A percentile compares a stretch with the other conserved stretches of the same genome.
Conservation (phyloP, 2,888 invertebrate species). For the Perizoma flavofasciatum region DNA sequence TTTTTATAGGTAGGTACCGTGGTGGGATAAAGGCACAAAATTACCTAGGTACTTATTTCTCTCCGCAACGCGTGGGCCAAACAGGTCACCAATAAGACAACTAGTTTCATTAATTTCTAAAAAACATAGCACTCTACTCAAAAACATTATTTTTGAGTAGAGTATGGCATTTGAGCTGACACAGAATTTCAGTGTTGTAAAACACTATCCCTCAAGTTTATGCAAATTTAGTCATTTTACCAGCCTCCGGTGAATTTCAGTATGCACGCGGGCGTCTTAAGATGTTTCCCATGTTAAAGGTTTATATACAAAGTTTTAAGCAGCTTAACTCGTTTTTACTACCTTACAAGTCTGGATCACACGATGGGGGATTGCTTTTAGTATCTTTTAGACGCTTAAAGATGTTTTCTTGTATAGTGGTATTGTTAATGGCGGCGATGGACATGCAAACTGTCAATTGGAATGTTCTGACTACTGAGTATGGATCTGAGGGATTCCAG, state of each 20-base stretch:
- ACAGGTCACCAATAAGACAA: too few species aligned
- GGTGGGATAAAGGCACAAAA: too few species aligned
- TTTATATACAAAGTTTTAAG: constrained; percentile 13
- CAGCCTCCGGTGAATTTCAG: background rate
- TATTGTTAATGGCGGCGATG: too few species aligned
- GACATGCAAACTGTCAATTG: too few species aligned
- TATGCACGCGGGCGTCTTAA: constrained; percentile 12
- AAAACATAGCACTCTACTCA: too few species aligned
- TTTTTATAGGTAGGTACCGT: too few species aligned
- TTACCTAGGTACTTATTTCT: too few species aligned
- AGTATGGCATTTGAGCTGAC: background rate
- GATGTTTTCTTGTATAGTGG: background rate
- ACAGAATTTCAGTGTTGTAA: background rate
- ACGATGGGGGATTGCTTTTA: constrained; percentile 12
- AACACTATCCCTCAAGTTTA: background rate
- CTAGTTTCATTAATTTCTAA: too few species aligned
- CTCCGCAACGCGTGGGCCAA: too few species aligned
- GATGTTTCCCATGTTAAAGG: constrained; percentile 10
- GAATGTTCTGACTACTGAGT: too few species aligned
- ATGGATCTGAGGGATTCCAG: too few species aligned
- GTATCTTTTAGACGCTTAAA: background rate
- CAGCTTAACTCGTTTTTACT: constrained; percentile 14
- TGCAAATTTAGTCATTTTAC: background rate
- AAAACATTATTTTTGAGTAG: too few species aligned
- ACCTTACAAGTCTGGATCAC: constrained; percentile 11